Base-by-base conservation (phyloP, 2,797 vertebrate species). In the Paedocypris micromegethes region DNA sequence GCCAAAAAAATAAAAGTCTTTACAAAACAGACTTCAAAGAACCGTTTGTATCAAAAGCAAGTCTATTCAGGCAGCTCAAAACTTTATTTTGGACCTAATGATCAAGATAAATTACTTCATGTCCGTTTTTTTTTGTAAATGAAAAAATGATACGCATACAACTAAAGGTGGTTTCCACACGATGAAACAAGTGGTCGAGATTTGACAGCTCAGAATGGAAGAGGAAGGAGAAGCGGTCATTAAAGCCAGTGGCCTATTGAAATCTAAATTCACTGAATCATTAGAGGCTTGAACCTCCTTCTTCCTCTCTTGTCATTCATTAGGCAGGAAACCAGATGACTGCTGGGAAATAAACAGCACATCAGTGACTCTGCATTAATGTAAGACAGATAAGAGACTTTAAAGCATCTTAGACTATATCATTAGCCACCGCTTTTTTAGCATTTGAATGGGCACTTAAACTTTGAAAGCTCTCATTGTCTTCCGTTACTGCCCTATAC, bases 381-480 rank as follows among this genome's bases (percentile, higher is more conserved):
- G 87, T 84, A 81, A 85, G 83, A 87, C 85, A 89, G 85, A 89
- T 88, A 86, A 89, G 86, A 89, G 80, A 87, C 87, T 89, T 90
- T 88, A 83, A 88, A 90, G 86, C 84, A 79, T 87, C 86, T 85
- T 87, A 81, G 84, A 86, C 86, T 86, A 87, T 89, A 89, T 91
- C 87, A 91, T 84, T 84, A 84, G 84, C 86, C 81, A 78, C 83
- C 83, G 83, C 80, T 84, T 75, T 82, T 77, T 90, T 89, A 83
- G 87, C 89, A 92, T 91, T 78, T 89, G 82, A 91, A 90, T 89
- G 79, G 86, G 57, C 73, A 78, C 84, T 85, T 87, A 88, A 86
- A 86, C 85, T 88, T 81, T 90, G 82, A 86, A 88, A 89, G 86
- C 85, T 88, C 82, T 85, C 83, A 88, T 91, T 91, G 90, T 91